Evolutionary conservation across 2,113 vertebrate genomes (phyloP).

Genomic region (Narcine bancroftii): DNA sequence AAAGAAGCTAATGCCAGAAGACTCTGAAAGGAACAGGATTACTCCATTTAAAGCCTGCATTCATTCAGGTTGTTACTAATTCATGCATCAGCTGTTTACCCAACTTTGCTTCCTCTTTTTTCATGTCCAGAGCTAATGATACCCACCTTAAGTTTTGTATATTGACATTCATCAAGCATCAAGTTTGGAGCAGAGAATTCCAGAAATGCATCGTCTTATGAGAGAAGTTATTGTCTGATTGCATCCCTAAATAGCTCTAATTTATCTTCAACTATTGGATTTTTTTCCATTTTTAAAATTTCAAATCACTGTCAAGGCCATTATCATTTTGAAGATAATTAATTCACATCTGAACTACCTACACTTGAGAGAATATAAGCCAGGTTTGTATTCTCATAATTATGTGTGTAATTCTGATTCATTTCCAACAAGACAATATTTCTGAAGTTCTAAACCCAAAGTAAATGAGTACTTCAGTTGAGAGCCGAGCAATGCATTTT

Average conservation of each 20-base stretch:
- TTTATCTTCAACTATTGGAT: background rate
- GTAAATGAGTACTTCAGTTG: background rate
- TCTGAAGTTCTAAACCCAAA: background rate
- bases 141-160: background rate
- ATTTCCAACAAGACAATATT: background rate
- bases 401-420: background rate
- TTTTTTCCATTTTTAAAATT: too few species aligned
- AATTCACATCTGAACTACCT: background rate
- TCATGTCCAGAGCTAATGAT: background rate
- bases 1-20: background rate
- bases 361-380: background rate
- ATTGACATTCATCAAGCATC: background rate
- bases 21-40: background rate
- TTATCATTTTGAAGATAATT: background rate
- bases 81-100: background rate
- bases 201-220: background rate
- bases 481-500: background rate
- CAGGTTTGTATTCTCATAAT: too few species aligned
- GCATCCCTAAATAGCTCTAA: background rate
- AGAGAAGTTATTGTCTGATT: background rate
- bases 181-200: background rate
- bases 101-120: background rate
- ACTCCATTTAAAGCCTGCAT: background rate
- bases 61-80: background rate
- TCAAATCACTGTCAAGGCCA: too few species aligned